Percentiles rank a stretch among this genome's conserved stretches.
Conservation (phyloP, 2,113 vertebrate species). For the Lanius collurio region DNA sequence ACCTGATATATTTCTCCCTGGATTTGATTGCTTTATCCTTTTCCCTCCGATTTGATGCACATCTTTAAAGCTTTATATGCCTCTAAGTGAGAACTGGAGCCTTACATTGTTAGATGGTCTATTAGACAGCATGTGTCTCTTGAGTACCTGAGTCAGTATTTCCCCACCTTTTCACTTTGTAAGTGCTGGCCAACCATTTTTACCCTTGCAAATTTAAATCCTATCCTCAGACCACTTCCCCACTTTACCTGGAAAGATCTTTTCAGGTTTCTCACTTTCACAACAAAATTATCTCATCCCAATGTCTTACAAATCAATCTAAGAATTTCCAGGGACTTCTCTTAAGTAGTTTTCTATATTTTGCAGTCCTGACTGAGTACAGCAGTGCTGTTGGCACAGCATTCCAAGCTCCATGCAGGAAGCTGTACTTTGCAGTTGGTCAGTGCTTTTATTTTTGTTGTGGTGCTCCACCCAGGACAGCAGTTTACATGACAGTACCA, state of each 20-base stretch:
- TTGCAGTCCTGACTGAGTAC: neutral
- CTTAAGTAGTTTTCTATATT: neutral
- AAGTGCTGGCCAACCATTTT: neutral
- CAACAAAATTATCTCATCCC: neutral
- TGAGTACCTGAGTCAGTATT: neutral
- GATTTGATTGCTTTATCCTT: neutral
- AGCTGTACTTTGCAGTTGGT: neutral
- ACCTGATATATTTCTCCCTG: neutral
- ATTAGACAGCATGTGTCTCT: neutral
- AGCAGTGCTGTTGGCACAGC: fast-evolving
- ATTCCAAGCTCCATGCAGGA: neutral
- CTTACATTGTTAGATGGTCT: neutral
- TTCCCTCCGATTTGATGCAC: neutral
- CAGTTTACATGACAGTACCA: fast-evolving
- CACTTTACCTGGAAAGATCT: neutral
- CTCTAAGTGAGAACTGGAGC: neutral
- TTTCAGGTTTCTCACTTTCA: neutral
- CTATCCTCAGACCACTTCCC: neutral
- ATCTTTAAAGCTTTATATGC: neutral
- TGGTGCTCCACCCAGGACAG: neutral
- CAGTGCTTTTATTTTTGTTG: neutral
- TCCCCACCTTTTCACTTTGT: neutral
- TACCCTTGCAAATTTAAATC: neutral
- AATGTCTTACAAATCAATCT: neutral
- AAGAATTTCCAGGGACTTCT: neutral